Evolutionary conservation across 2,113 vertebrate species (phyloP).

Genomic region (Phasianus colchicus): DNA sequence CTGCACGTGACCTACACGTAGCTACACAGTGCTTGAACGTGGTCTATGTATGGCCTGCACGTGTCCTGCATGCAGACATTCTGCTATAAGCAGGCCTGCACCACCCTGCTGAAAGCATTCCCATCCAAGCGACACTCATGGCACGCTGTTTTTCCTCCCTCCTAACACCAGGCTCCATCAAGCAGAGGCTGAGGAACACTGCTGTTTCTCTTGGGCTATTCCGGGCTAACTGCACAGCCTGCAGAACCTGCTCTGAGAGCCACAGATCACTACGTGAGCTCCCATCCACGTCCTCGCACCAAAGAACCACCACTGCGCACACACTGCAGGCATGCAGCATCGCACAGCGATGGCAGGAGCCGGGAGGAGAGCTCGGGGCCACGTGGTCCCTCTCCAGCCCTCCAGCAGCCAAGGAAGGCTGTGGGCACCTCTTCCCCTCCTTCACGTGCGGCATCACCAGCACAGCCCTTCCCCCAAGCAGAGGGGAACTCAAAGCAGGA

Average conservation of each 20-base stretch:
- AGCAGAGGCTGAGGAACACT: neutral
- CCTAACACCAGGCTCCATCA: neutral
- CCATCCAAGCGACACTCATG: neutral
- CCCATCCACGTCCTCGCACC: slow-evolving; percentile 57
- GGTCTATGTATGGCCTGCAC: too few relatives aligned
- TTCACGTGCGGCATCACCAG: neutral
- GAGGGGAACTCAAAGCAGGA: neutral
- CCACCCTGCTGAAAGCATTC: neutral
- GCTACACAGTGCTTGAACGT: too few relatives aligned
- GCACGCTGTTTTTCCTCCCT: neutral
- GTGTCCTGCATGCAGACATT: too few relatives aligned
- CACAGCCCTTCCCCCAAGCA: neutral
- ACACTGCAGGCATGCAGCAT: neutral
- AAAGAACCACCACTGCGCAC: slow-evolving; percentile 50
- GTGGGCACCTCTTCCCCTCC: neutral
- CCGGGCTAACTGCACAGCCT: slow-evolving; percentile 69
- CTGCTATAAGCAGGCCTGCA: neutral
- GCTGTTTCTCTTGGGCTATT: slow-evolving; percentile 55
- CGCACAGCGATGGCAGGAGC: neutral
- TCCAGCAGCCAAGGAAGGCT: neutral
- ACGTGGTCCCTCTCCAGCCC: neutral
- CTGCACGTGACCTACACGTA: too few relatives aligned
- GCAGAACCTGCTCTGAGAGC: slow-evolving; percentile 59
- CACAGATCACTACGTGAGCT: slow-evolving; percentile 70
- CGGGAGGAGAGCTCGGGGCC: neutral